These are phyloP conservation scores for Gonocerus acuteangulatus DNA, from an alignment of 2,888 invertebrate genomes.

Conservation along the genomic window DNA sequence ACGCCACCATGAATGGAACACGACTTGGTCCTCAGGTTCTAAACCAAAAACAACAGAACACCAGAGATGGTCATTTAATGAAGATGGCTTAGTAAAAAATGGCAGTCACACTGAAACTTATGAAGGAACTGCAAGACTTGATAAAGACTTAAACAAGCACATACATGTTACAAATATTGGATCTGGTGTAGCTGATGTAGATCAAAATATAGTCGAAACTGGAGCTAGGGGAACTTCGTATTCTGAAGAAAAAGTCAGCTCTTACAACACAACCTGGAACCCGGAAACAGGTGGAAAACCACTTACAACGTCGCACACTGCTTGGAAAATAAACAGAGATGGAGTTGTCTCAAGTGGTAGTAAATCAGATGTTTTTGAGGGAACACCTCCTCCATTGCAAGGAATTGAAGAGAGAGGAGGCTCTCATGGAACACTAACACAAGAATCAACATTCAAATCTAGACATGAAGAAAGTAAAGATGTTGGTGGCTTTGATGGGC, in stretches of 20 bases:
- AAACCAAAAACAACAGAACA: slow-evolving; percentile 34
- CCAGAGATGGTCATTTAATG: slow-evolving; percentile 37
- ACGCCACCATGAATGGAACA: slow-evolving; percentile 30
- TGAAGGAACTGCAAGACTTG: slow-evolving; percentile 25
- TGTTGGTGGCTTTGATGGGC: neutral
- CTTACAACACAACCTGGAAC: slow-evolving; percentile 23
- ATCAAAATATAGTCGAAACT: slow-evolving; percentile 7
- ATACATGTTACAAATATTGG: slow-evolving; percentile 4
- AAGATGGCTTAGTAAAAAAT: slow-evolving; percentile 38
- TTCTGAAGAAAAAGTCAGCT: slow-evolving; percentile 23
- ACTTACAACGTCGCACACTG: slow-evolving; percentile 1
- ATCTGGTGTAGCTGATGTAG: slow-evolving; percentile 11
- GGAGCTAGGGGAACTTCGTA: slow-evolving; percentile 13
- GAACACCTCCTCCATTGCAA: slow-evolving; percentile 11
- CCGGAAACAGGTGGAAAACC: slow-evolving; percentile 19
- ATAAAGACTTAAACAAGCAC: slow-evolving; percentile 19
- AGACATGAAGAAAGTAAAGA: neutral
- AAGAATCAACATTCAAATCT: neutral
- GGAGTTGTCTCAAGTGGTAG: slow-evolving; percentile 21
- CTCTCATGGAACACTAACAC: neutral
- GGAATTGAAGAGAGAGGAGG: neutral
- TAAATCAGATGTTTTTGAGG: slow-evolving; percentile 17
- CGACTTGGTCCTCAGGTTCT: slow-evolving; percentile 37
- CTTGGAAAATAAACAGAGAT: slow-evolving; percentile 27
- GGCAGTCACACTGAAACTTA: slow-evolving; percentile 36